Conservation (phyloP, 2,797 vertebrate genomes). For the Cygnus olor region DNA sequence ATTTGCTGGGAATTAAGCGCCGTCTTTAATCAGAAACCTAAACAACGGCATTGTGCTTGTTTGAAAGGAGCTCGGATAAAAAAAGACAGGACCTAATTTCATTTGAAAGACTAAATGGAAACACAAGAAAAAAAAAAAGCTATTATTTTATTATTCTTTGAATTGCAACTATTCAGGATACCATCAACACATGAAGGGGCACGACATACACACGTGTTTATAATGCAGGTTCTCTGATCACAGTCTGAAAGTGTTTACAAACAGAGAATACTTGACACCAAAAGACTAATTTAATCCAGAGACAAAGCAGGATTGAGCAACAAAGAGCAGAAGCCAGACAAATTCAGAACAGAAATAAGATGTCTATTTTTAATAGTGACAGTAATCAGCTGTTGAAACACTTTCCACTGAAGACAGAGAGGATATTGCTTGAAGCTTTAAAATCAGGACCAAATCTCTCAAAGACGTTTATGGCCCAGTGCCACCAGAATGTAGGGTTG, state of each 20-base stretch:
- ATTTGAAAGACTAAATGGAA: not conserved
- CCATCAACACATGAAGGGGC: not conserved
- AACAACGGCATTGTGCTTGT: not conserved
- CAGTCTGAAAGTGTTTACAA: constrained; percentile 11
- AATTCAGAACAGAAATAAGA: not conserved
- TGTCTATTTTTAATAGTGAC: constrained; percentile 3
- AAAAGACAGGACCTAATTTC: not conserved
- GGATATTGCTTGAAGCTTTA: not conserved
- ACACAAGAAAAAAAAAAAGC: constrained; percentile 20
- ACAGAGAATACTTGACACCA: not conserved
- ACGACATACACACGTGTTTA: not conserved
- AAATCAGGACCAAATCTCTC: not conserved
- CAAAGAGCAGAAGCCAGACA: not conserved
- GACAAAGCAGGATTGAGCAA: constrained; percentile 2
- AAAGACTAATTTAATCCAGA: constrained; percentile 4
- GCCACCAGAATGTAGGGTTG: not conserved
- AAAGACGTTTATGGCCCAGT: not conserved
- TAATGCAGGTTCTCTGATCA: constrained; percentile 32
- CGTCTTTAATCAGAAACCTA: not conserved
- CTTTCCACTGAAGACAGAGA: not conserved
- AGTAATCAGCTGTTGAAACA: constrained; percentile 30
- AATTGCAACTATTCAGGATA: constrained; percentile 8
- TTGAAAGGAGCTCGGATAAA: not conserved
- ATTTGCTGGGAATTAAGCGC: not conserved
- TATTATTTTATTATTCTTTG: not conserved